Percentiles rank a stretch among this genome's conserved stretches.
Conservation (phyloP, 2,113 vertebrate genomes). For the Meleagris gallopavo region DNA sequence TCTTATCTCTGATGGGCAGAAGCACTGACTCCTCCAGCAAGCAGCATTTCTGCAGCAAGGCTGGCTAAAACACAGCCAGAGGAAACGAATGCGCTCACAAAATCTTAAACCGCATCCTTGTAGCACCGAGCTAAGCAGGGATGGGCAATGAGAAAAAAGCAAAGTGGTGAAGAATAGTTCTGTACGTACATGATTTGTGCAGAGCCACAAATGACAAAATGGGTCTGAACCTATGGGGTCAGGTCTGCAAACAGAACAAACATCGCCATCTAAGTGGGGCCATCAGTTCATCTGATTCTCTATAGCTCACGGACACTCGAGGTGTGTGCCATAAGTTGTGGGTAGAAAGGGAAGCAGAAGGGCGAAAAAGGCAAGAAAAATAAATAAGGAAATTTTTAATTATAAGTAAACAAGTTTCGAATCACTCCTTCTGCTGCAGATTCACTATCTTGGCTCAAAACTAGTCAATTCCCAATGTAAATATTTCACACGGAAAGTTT, state of each 20-base stretch:
- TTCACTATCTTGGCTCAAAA: constrained; percentile 36
- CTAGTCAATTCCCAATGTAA: constrained; percentile 51
- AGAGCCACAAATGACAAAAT: constrained; percentile 26
- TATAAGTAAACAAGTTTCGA: constrained; percentile 44
- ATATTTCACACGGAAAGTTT: constrained; percentile 61
- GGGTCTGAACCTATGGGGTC: constrained; percentile 61
- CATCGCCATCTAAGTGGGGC: constrained; percentile 57
- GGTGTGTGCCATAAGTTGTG: constrained; percentile 64
- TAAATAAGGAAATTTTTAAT: constrained; percentile 51
- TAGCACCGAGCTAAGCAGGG: not conserved
- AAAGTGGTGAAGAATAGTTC: constrained; percentile 56
- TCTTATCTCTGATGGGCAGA: not conserved
- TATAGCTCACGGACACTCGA: constrained; percentile 47
- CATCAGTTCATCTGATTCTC: constrained; percentile 36
- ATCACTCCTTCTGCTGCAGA: constrained; percentile 40
- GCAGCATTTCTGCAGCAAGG: not conserved
- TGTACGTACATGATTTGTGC: not conserved
- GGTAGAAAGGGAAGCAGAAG: constrained; percentile 45
- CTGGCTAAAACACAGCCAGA: not conserved
- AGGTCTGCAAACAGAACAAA: constrained; percentile 56
- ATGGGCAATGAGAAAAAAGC: not conserved
- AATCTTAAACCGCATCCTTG: not conserved
- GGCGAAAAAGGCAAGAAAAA: constrained; percentile 53
- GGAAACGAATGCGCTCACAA: not conserved
- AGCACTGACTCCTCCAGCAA: not conserved